Evolutionary conservation across 92 coral and sea anemone species (phyloP).

Genomic region (Epizoanthus rinbou): DNA sequence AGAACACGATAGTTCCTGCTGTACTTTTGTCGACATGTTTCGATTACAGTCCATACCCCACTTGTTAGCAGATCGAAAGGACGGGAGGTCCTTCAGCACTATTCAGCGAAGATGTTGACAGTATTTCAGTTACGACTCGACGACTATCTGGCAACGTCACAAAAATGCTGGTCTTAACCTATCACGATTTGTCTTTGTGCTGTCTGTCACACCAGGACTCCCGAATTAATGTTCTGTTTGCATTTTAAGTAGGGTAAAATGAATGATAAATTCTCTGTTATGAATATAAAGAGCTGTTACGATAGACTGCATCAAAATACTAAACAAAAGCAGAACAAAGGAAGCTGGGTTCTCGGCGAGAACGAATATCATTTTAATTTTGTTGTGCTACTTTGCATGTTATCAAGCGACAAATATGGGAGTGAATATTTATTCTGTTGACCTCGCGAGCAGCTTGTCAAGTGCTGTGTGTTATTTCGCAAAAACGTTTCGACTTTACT

Average conservation of each 20-base stretch:
- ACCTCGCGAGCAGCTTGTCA: constrained; percentile 31
- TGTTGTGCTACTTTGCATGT: neutral
- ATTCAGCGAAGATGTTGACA: constrained; percentile 27
- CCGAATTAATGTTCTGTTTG: constrained; percentile 26
- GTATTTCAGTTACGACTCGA: constrained; percentile 22
- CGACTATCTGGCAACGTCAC: constrained; percentile 18
- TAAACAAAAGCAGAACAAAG: constrained; percentile 29
- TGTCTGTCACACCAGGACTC: constrained; percentile 26
- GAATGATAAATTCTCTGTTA: constrained; percentile 17
- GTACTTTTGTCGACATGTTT: constrained; percentile 33
- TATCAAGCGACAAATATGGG: neutral
- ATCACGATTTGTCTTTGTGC: neutral
- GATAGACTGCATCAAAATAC: neutral
- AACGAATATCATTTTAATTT: constrained; percentile 1
- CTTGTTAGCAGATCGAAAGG: neutral
- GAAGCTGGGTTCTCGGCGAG: neutral
- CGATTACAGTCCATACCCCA: constrained; percentile 37
- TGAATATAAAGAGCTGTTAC: constrained; percentile 10
- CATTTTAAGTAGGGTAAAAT: constrained; percentile 31
- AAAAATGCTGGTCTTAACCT: constrained; percentile 24
- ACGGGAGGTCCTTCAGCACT: constrained; percentile 40
- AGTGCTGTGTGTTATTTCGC: constrained; percentile 23
- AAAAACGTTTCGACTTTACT: neutral
- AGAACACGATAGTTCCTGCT: constrained; percentile 22
- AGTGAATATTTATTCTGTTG: neutral